These are phyloP conservation scores for Augiades crinisus DNA, from an alignment of 2,888 invertebrate species.

Conservation along the genomic window DNA sequence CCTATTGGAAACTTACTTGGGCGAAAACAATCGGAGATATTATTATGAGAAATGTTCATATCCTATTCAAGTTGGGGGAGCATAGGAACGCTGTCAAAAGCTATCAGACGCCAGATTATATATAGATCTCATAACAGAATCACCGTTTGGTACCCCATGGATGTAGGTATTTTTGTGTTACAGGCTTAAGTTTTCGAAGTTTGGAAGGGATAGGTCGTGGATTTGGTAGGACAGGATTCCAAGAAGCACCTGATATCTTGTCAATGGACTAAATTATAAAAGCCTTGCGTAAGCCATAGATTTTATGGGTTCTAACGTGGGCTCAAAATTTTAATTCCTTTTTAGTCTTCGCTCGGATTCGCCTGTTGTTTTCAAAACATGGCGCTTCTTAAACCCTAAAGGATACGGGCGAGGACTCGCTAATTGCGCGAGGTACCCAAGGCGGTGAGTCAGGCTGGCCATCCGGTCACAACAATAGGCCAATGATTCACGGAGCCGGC, in stretches of 20 bases:
- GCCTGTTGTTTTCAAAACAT: background rate
- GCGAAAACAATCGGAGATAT: conserved; percentile 30
- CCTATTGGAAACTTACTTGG: conserved; percentile 20
- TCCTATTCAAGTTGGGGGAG: conserved; percentile 44
- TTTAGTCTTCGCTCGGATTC: background rate
- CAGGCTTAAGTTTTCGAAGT: no score
- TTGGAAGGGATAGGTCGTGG: no score
- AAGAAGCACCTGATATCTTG: no score
- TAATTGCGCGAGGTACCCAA: conserved; percentile 11
- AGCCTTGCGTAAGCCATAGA: no score
- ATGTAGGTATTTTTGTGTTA: background rate
- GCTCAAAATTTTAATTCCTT: background rate
- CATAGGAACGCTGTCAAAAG: conserved; percentile 67
- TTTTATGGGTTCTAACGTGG: no score
- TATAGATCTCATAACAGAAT: conserved; percentile 63
- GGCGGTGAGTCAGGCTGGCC: conserved; percentile 21
- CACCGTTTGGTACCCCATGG: conserved; percentile 14
- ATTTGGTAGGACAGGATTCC: no score
- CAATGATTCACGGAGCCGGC: conserved; percentile 22
- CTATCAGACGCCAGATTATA: conserved; percentile 57
- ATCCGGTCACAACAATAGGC: conserved; percentile 23
- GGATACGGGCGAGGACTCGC: conserved; percentile 1
- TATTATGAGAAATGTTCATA: conserved; percentile 27
- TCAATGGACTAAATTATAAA: no score
- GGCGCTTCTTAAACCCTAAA: no score